phyloP scores from a whole-genome alignment of 1,140 invertebrate species.

The Mamestra configurata region DNA sequence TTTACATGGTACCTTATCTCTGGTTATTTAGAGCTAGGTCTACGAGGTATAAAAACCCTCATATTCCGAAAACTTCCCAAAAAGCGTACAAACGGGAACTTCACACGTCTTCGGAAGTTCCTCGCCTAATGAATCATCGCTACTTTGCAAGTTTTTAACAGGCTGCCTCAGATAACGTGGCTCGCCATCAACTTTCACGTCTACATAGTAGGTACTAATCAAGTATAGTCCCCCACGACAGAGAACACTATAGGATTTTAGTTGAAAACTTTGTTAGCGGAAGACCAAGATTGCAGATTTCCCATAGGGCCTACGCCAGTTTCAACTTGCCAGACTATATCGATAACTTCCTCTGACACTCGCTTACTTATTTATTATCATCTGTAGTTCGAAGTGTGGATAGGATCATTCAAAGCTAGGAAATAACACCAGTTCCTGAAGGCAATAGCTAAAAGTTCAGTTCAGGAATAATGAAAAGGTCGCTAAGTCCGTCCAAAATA shows the following conservation, averaged over 20 bases:
- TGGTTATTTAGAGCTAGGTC: not conserved
- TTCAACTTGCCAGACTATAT: conserved; percentile 80
- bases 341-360: conserved; percentile 74
- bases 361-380: conserved; percentile 71
- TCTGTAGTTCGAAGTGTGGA: conserved; percentile 31
- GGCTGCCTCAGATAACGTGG: conserved; percentile 22
- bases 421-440: no score
- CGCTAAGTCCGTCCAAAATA: not conserved
- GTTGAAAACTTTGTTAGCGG: conserved; percentile 86
- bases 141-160: conserved; percentile 38
- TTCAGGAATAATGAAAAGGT: not conserved
- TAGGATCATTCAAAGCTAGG: not conserved
- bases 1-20: no score
- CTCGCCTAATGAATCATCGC: conserved; percentile 24
- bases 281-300: conserved; percentile 85
- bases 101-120: conserved; percentile 19
- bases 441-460: no score
- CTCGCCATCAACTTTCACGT: conserved; percentile 51
- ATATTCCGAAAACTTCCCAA: conserved; percentile 1
- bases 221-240: conserved; percentile 78
- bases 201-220: conserved; percentile 69
- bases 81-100: conserved; percentile 26
- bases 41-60: not conserved
- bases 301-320: conserved; percentile 81
- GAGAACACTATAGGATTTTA: conserved; percentile 84